Conservation (phyloP, 2,888 invertebrate genomes). For the Lasioglossum vierecki region DNA sequence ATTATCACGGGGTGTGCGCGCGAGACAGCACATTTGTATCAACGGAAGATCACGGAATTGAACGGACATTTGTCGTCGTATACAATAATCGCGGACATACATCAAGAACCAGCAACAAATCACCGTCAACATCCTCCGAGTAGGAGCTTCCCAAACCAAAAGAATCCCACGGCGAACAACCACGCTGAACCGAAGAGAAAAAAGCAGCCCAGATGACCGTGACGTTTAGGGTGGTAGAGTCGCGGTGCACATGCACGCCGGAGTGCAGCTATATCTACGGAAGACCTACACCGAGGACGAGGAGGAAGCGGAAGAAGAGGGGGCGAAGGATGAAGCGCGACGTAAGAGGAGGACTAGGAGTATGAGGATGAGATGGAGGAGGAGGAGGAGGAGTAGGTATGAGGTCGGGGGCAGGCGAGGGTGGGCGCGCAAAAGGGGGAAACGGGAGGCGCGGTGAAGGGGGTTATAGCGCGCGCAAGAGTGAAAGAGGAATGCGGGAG, state of each 20-base stretch:
- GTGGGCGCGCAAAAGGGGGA: slow-evolving; percentile 22
- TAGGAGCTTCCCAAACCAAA: neutral
- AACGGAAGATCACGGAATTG: no score
- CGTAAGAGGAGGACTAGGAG: neutral
- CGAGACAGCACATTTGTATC: no score
- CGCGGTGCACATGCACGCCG: neutral
- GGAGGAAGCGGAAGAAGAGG: neutral
- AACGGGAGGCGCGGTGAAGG: slow-evolving; percentile 32
- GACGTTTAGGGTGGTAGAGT: neutral
- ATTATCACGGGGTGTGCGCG: no score
- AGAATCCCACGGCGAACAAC: neutral
- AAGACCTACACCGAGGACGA: neutral
- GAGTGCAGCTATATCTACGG: neutral
- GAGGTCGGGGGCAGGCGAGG: neutral
- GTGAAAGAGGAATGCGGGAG: slow-evolving; percentile 34
- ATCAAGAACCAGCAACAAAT: no score
- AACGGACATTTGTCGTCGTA: no score
- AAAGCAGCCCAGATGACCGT: neutral
- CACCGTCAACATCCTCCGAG: neutral
- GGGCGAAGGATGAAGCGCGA: slow-evolving; percentile 4
- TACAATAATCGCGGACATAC: no score
- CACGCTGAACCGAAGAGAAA: neutral
- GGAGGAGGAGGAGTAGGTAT: slow-evolving; percentile 24
- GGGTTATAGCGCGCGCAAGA: slow-evolving; percentile 33
- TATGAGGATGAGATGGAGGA: slow-evolving; percentile 23